Evolutionary conservation across 2,888 invertebrate genomes (phyloP), one percentile per base, ranked within the genome.

Genomic region (Andrena fulva): DNA sequence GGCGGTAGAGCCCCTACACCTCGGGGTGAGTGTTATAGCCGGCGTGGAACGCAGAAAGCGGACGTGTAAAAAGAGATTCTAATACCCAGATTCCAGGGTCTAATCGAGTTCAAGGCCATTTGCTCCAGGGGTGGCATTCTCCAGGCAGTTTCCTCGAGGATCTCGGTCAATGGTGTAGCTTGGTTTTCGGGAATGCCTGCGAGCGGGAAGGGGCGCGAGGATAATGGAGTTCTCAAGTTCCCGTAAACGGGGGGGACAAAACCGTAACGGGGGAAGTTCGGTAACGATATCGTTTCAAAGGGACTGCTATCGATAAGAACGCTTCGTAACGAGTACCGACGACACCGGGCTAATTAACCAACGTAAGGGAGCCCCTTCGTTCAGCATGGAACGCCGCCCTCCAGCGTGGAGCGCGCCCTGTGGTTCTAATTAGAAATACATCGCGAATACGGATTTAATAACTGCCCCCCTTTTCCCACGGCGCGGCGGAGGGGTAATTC

Each of bases 101-200:
- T 85, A 87, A 85, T 87, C 82, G 88, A 84, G 88, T 88, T 88
- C 88, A 88, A 88, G 88, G 88, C 77, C 88, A 82, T 87, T 87
- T 88, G 59, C 70, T 69, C 68, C 60, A 42, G 24, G 56, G 56
- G 24, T 20, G 64, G 77, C 81, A 82, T 77, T 77, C 73, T 67
- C 72, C 52, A 7, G 66, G 60, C 24, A 69, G 77, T 81, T 80
- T 64, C 77, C 67, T 29, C 52, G 29, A 69, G 79, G 82, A 88
- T 88, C 85, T 88, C 85, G 87, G 88, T 88, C 89, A 88, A 88
- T 80, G 82, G 82, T 73, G 80, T 69, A 77, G 82, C 77, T 64
- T 62, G 77, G 79, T 88, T 88, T 88, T 88, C 79, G 89, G 85
- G 79, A 81, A 84, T 80, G 74, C 80, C 80, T 56, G 24, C 24